Conservation (phyloP, 2,888 invertebrate species). For the Drosophila koepferae region DNA sequence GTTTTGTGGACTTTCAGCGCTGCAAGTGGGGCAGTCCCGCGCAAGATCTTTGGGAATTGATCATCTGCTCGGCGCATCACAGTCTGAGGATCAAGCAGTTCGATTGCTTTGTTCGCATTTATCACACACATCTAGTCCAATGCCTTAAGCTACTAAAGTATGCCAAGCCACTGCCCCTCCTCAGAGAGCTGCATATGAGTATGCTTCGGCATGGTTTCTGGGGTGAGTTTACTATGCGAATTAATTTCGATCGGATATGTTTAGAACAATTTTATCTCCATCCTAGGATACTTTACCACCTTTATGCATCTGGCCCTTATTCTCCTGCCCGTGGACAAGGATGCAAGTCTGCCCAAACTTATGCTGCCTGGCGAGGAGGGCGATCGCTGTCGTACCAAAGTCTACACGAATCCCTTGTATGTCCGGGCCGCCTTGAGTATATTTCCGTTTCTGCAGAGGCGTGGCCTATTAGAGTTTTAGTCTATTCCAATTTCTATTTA, state of each 20-base stretch:
- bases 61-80: slow-evolving; percentile 80
- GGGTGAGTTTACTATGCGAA: slow-evolving; percentile 59
- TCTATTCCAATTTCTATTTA: slow-evolving; percentile 5
- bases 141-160: slow-evolving; percentile 79
- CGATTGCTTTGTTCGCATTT: slow-evolving; percentile 80
- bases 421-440: slow-evolving; percentile 78
- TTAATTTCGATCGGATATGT: neutral
- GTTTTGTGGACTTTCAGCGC: slow-evolving; percentile 83
- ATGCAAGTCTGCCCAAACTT: slow-evolving; percentile 73
- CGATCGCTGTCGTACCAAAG: slow-evolving; percentile 76
- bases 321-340: slow-evolving; percentile 78
- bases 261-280: neutral
- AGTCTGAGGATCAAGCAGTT: slow-evolving; percentile 81
- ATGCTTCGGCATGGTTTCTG: slow-evolving; percentile 82
- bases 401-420: slow-evolving; percentile 82
- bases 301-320: slow-evolving; percentile 78
- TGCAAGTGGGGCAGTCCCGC: slow-evolving; percentile 83
- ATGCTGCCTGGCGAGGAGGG: slow-evolving; percentile 78
- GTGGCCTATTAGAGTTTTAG: slow-evolving; percentile 79
- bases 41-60: slow-evolving; percentile 82
- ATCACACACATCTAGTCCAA: slow-evolving; percentile 79
- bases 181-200: slow-evolving; percentile 81
- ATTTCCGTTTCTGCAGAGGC: slow-evolving; percentile 81
- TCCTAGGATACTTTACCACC: slow-evolving; percentile 76
- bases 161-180: slow-evolving; percentile 72